Evolutionary conservation across 2,888 invertebrate genomes (phyloP).

Genomic region (Sphaeridia pumilis): DNA sequence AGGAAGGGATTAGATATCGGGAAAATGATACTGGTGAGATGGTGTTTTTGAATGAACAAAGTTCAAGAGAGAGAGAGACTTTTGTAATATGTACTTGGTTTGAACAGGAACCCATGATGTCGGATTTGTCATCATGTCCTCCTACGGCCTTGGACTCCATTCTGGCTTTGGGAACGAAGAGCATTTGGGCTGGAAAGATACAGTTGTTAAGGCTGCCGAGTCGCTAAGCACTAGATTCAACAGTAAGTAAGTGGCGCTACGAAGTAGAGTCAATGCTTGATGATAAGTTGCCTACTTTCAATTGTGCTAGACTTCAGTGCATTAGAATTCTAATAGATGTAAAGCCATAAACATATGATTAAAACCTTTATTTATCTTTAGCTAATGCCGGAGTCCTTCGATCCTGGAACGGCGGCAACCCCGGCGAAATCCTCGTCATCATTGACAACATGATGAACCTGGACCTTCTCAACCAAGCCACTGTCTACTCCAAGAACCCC

Average conservation of each 20-base stretch:
- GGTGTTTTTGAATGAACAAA: neutral
- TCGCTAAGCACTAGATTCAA: slow-evolving; percentile 26
- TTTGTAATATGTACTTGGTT: neutral
- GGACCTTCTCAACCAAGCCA: slow-evolving; percentile 25
- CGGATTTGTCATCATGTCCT: slow-evolving; percentile 35
- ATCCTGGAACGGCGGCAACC: slow-evolving; percentile 26
- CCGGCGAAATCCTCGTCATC: slow-evolving; percentile 28
- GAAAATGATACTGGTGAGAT: slow-evolving; percentile 21
- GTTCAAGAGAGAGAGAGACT: too few relatives aligned
- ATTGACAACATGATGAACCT: slow-evolving; percentile 36
- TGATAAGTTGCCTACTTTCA: neutral
- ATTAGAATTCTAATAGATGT: neutral
- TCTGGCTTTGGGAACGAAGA: slow-evolving; percentile 14
- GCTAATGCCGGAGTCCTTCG: slow-evolving; percentile 19
- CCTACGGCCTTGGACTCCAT: slow-evolving; percentile 28
- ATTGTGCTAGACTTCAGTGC: neutral
- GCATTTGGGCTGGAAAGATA: slow-evolving; percentile 12
- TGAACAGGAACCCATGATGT: slow-evolving; percentile 26
- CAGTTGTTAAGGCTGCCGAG: slow-evolving; percentile 26
- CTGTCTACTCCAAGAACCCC: slow-evolving; percentile 19
- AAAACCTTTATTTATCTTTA: neutral
- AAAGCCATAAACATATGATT: neutral
- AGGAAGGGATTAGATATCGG: slow-evolving; percentile 22
- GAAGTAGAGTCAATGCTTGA: neutral
- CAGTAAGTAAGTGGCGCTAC: slow-evolving; percentile 20